Evolutionary conservation across 2,888 invertebrate genomes (phyloP), one percentile per base, ranked within the genome.

Genomic region (Pharmacophagus antenor): DNA sequence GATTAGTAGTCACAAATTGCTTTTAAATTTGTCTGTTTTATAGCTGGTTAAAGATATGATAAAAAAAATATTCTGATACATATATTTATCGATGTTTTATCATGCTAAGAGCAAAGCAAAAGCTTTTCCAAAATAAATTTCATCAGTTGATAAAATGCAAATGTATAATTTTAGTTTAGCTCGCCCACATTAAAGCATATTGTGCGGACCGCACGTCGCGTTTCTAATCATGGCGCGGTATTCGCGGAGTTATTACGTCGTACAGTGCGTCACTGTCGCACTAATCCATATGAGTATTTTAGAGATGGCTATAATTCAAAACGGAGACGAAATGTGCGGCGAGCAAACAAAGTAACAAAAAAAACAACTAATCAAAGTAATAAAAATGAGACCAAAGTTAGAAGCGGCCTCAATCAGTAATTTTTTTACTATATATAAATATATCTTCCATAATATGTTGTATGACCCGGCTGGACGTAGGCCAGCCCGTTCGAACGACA

Each of bases 401-500:
- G 49, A 49, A 27, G 27, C 49, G 8, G 54, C 31, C 42, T 53
- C 41, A 27, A 37, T 17, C 10, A 22, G 27, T 21, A 37, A 15
- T 6, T 18, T 57, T 22, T 23, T 48, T 25, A 27, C 55, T 25
- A 10, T 54, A n/a, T n/a, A n/a, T n/a, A n/a, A n/a, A n/a, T n/a
- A n/a, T n/a, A n/a, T n/a, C n/a, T n/a, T n/a, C 15, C 37, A 37
- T n/a, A n/a, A n/a, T 37, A 37, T 37, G 15, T 37, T 66, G 70
- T 72, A 70, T 68, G 71, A 71, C 65, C 67, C 71, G 70, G 63
- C 84, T 88, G 88, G 87, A 86, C 70, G 64, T 62, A 68, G 77
- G 86, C 85, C 86, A 88, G 85, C 76, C 75, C 74, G 76, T 73
- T 76, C 74, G 73, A 79, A 79, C 80, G 77, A 74, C 66, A 70